A percentile compares a stretch with the other conserved stretches of the same genome.
These are phyloP conservation scores for Bombus confusus DNA, from an alignment of 1,140 invertebrate species.

Conservation along the genomic window DNA sequence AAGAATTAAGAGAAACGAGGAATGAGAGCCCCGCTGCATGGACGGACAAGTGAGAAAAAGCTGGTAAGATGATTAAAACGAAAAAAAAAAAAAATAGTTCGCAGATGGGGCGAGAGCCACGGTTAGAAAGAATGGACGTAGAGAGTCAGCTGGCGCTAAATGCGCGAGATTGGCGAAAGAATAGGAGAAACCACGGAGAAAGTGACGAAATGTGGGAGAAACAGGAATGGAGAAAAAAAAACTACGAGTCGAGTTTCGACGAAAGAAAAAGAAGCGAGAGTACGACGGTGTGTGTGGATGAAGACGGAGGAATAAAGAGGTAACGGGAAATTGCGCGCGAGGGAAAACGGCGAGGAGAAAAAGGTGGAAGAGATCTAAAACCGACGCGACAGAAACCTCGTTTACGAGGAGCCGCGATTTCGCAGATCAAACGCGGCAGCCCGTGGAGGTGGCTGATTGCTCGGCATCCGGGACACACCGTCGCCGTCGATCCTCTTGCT, in stretches of 20 bases:
- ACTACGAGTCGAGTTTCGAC: not conserved
- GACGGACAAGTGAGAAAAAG: not conserved
- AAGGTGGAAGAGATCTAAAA: conserved; percentile 39
- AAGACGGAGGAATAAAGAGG: not conserved
- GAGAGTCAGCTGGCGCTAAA: not conserved
- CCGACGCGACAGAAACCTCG: conserved; percentile 50
- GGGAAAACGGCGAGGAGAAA: not conserved
- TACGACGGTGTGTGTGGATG: too few relatives aligned
- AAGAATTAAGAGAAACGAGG: conserved; percentile 9
- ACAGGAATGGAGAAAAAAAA: not conserved
- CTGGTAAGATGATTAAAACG: not conserved
- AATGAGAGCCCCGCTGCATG: not conserved
- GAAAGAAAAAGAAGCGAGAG: not conserved
- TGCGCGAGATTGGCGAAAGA: not conserved
- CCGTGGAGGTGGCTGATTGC: conserved; percentile 67
- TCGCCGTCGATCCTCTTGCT: not conserved
- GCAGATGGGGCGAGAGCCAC: not conserved
- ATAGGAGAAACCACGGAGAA: not conserved
- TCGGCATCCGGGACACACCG: conserved; percentile 32
- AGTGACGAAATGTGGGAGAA: not conserved
- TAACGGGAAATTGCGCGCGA: conserved; percentile 10
- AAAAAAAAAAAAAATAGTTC: too few relatives aligned
- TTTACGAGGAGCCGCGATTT: conserved; percentile 67
- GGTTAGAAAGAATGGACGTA: not conserved
- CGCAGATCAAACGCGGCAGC: conserved; percentile 72